Evolutionary conservation across 2,888 invertebrate genomes (phyloP).

Genomic region (Hyposoter didymator): DNA sequence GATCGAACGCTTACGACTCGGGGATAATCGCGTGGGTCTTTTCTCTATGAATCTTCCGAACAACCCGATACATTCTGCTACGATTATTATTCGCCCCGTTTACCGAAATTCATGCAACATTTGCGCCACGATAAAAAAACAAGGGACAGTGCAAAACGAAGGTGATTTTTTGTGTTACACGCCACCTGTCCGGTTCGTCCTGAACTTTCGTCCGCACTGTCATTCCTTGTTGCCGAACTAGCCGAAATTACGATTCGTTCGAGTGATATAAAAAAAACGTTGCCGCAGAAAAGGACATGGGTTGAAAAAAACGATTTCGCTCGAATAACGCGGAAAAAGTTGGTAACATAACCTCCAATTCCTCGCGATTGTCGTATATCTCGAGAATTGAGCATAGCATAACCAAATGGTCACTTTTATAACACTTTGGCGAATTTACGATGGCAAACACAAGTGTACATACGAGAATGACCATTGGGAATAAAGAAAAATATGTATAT

Average conservation of each 20-base stretch:
- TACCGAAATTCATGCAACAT: background rate
- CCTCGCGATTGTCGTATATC: conserved; percentile 44
- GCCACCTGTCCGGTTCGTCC: background rate
- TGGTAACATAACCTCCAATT: conserved; percentile 18
- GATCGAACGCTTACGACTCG: background rate
- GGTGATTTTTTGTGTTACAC: background rate
- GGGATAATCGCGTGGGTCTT: background rate
- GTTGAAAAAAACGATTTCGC: background rate
- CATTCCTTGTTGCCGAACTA: background rate
- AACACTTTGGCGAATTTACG: conserved; percentile 77
- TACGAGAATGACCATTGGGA: conserved; percentile 28
- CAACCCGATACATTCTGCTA: background rate
- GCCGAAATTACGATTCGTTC: background rate
- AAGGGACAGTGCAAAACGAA: background rate
- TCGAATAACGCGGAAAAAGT: background rate
- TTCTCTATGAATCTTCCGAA: background rate
- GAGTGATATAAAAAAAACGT: background rate
- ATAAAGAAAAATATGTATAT: conserved; percentile 39
- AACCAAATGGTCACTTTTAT: conserved; percentile 61
- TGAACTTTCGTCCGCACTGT: background rate
- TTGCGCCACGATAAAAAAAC: background rate
- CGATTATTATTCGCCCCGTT: background rate
- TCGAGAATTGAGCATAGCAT: conserved; percentile 25
- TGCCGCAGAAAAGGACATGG: background rate
- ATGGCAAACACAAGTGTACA: conserved; percentile 75